These are phyloP conservation scores for Aromia moschata DNA, from an alignment of 2,888 invertebrate genomes.

Conservation along the genomic window DNA sequence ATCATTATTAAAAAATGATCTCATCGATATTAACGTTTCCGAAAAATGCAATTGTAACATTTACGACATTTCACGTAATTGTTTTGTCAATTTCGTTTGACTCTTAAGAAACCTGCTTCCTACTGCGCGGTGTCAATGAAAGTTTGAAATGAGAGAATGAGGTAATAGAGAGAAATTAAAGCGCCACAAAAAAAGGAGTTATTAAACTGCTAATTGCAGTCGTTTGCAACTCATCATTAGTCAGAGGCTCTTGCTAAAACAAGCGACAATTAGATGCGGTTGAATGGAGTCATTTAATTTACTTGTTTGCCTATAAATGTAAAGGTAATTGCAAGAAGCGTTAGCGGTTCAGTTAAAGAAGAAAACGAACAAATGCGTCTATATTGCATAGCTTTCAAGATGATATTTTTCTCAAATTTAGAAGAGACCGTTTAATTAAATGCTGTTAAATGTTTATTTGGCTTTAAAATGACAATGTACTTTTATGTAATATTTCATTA, in stretches of 20 bases:
- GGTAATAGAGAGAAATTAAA: constrained; percentile 17
- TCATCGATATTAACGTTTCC: no score
- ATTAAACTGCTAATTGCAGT: constrained; percentile 3
- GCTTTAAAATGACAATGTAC: no score
- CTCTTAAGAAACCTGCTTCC: constrained; percentile 12
- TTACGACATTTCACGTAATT: constrained; percentile 21
- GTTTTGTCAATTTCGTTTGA: background rate
- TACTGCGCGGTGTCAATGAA: constrained; percentile 13
- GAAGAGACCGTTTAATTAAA: no score
- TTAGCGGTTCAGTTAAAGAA: no score
- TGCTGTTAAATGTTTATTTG: no score
- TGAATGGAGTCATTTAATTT: background rate
- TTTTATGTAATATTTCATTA: no score
- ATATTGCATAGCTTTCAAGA: no score
- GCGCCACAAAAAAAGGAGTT: constrained; percentile 2
- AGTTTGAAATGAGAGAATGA: constrained; percentile 9
- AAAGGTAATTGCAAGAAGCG: no score
- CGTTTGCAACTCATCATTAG: background rate
- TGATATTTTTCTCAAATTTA: no score
- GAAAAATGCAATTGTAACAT: constrained; percentile 18
- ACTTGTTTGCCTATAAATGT: no score
- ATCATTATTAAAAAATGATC: no score
- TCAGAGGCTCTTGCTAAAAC: background rate
- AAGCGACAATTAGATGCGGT: background rate
- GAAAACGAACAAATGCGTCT: no score